Base-by-base conservation (phyloP, 2,888 invertebrate species). In the Melanophora roralis region DNA sequence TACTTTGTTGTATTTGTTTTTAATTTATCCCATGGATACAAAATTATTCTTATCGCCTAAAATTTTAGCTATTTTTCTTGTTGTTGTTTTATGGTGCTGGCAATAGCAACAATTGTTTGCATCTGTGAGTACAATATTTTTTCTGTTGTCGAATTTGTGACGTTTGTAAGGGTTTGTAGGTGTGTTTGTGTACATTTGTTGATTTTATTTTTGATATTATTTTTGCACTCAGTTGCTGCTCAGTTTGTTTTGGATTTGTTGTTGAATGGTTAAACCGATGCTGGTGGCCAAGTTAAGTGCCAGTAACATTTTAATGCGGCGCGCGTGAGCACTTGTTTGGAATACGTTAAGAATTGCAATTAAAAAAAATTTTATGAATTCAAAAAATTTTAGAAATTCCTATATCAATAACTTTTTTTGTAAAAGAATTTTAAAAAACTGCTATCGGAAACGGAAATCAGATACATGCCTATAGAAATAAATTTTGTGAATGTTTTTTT, bases 221-320 rank as follows among this genome's bases (percentile, higher is more conserved):
- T 78, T 71, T 78, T 76, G 65, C 60, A 67, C 55, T 59, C 45
- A 43, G 6, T 40, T 21, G 60, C 51, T 69, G 60, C 51, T 69
- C 47, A 78, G 67, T 78, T 71, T 9, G 69, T 71, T 72, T 65
- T 47, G 53, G 45, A 51, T 64, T 69, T 59, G 68, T 69, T 72
- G 74, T 64, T 80, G 53, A 78, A 82, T 83, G 86, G 85, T 86
- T 86, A 85, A 85, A 78, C 84, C 85, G 83, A 82, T 83, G 85
- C 84, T 86, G 85, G 86, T 85, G 85, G 83, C 83, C 86, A 85
- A 83, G 82, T 83, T 84, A 84, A 85, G 84, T 85, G 84, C 92
- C 93, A 84, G 92, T 91, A 86, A 84, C 85, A 85, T 83, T 86
- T 88, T 84, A 83, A 86, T 84, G 82, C 85, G 86, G 85, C 85